Base-by-base conservation (phyloP, 1,140 invertebrate genomes). In the Daktulosphaira vitifoliae region DNA sequence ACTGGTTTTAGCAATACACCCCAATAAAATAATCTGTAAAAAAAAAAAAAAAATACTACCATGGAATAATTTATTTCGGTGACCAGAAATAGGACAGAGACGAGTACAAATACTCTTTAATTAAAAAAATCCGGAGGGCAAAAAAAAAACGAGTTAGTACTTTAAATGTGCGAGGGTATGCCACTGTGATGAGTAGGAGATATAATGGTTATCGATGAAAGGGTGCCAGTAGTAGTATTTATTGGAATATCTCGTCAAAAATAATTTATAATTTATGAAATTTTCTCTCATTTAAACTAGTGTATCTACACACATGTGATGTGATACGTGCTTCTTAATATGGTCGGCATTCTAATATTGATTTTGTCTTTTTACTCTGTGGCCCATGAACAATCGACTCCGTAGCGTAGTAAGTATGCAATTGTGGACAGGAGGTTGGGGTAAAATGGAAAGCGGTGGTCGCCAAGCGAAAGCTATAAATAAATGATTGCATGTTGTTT, bases 401-500 rank as follows among this genome's bases (percentile, higher is more conserved):
- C 11, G 39, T 44, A 3, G 39, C 15, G 7, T 16, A 16, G 13
- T 37, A 37, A 6, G 33, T 7, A 15, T 44, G n/a, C 11, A 16
- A 44, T 44, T 37, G 5, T 7, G 33, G 13, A 13, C 6, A 7
- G 13, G 13, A 37, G 13, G 39, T n/a, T 44, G 39, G 15, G n/a
- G 5, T 44, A 7, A n/a, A 44, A 44, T n/a, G n/a, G n/a, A n/a
- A n/a, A n/a, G n/a, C 46, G 20, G 22, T 23, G 39, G 39, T 29
- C 20, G 22, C 23, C 29, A 33, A 33, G 29, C 29, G 29, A 25
- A 26, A 29, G 39, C 54, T 26, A 44, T 59, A 59, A 59, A 59
- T 59, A 59, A 59, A 59, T 59, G 39, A 44, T 59, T 59, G 39
- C 54, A 7, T 11, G 33, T 44, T 44, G 53, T 56, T 56, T 13